phyloP scores from a whole-genome alignment of 2,888 invertebrate genomes.

The Labia minor region DNA sequence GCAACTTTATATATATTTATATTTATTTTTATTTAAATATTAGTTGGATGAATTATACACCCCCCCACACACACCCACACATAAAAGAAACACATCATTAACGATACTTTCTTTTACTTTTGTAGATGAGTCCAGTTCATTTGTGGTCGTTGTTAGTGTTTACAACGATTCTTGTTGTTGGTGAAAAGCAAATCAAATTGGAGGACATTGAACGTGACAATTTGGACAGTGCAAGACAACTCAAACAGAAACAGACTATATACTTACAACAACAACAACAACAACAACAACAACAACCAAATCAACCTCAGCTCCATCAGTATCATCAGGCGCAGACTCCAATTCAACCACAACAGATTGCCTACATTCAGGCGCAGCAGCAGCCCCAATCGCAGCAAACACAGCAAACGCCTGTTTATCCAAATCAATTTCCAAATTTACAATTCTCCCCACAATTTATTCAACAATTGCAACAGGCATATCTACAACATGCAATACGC shows the following conservation, averaged over 20 bases:
- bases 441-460: background rate
- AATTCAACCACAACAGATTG: background rate
- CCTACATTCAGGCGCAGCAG: background rate
- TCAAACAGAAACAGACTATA: background rate
- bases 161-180: background rate
- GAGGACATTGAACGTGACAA: constrained; percentile 17
- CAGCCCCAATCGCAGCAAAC: background rate
- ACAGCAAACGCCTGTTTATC: background rate
- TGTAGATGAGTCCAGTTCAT: background rate
- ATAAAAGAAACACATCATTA: too few relatives aligned
- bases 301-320: background rate
- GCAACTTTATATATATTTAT: too few relatives aligned
- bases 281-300: background rate
- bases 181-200: constrained; percentile 3
- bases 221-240: background rate
- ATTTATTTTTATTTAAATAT: too few relatives aligned
- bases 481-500: background rate
- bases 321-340: background rate
- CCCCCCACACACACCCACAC: too few relatives aligned
- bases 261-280: background rate
- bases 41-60: too few relatives aligned
- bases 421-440: background rate
- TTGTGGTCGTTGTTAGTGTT: background rate
- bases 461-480: background rate
- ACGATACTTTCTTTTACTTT: background rate